Conservation (phyloP, 1,140 invertebrate genomes). For the Drosophila gunungcola region DNA sequence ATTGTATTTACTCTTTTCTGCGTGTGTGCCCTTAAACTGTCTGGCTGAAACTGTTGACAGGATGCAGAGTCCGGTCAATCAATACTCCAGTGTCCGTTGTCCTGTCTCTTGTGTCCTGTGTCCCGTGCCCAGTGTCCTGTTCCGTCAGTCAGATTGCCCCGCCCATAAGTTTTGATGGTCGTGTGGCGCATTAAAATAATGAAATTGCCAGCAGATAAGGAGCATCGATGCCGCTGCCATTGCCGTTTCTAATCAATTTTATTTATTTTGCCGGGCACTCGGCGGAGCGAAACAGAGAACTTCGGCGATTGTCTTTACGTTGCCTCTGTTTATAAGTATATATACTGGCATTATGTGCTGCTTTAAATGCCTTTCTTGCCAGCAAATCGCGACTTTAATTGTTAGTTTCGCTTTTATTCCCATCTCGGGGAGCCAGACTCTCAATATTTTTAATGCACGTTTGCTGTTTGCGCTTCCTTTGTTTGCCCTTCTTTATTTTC, state of each 20-base stretch:
- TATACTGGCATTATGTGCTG: not conserved
- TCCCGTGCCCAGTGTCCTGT: conserved; percentile 9
- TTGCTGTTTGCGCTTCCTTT: conserved; percentile 63
- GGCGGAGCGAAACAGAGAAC: conserved; percentile 23
- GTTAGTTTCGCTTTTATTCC: conserved; percentile 50
- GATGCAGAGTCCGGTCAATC: conserved; percentile 41
- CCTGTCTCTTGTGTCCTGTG: conserved; percentile 1
- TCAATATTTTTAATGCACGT: conserved; percentile 77
- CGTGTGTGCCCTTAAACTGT: not conserved
- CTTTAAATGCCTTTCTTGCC: conserved; percentile 51
- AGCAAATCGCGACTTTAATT: conserved; percentile 52
- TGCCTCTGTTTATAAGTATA: conserved; percentile 2
- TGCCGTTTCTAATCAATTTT: conserved; percentile 71
- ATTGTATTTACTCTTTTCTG: conserved; percentile 9
- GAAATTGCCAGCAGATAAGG: conserved; percentile 74
- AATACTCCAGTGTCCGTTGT: conserved; percentile 30
- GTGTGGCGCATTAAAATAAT: conserved; percentile 70
- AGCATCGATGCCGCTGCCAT: conserved; percentile 31
- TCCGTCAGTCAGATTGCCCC: conserved; percentile 22
- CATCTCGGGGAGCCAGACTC: conserved; percentile 10
- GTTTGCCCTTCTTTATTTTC: conserved; percentile 42
- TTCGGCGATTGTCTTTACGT: conserved; percentile 18
- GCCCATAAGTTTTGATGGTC: conserved; percentile 64
- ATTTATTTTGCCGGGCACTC: conserved; percentile 58
- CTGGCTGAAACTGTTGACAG: conserved; percentile 18